These are phyloP conservation scores for Tyrannus savana DNA, from an alignment of 2,113 vertebrate species.

Conservation along the genomic window DNA sequence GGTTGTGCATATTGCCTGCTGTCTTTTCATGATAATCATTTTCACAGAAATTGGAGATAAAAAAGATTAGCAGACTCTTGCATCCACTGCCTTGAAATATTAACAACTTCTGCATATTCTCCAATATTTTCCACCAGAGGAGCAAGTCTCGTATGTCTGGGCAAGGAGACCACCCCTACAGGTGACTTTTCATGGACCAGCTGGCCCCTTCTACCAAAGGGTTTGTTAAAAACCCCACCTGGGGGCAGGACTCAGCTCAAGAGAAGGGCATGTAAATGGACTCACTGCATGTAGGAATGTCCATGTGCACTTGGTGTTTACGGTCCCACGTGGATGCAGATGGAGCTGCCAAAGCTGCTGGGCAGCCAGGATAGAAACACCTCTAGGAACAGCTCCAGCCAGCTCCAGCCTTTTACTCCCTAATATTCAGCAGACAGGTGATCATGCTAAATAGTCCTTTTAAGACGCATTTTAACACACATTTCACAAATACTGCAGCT, in stretches of 20 bases:
- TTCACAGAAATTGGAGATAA: background rate
- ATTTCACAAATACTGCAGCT: background rate
- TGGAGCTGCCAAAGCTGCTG: background rate
- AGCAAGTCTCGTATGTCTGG: fast-evolving
- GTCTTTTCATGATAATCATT: background rate
- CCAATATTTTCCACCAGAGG: background rate
- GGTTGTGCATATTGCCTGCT: background rate
- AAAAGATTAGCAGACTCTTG: background rate
- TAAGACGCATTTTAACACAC: background rate
- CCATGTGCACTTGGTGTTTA: fast-evolving
- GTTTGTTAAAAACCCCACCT: background rate
- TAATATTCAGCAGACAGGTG: background rate
- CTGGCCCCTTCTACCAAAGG: background rate
- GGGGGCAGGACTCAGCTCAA: background rate
- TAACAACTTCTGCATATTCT: background rate
- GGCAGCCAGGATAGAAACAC: background rate
- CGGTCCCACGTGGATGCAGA: background rate
- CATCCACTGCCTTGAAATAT: background rate
- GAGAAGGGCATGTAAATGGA: background rate
- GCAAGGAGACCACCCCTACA: background rate
- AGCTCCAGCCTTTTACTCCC: background rate
- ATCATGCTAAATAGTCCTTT: background rate
- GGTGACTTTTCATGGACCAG: background rate
- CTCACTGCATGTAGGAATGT: background rate
- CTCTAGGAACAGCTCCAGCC: background rate